A percentile compares a stretch with the other conserved stretches of the same genome.
These are phyloP conservation scores for Lasioglossum vierecki DNA, from an alignment of 2,888 invertebrate genomes.

Conservation along the genomic window DNA sequence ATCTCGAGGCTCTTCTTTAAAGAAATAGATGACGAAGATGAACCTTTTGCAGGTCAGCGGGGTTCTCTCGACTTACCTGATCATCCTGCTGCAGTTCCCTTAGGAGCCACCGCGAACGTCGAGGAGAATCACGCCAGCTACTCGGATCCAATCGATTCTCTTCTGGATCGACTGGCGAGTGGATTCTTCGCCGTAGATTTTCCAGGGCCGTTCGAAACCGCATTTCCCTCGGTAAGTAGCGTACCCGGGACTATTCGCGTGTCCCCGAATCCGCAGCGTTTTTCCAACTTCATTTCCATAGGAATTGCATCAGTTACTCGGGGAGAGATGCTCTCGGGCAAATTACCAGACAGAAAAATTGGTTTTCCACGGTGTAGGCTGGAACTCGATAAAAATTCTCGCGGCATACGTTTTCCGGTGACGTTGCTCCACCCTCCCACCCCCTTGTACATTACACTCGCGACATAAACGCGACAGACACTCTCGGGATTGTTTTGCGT, in stretches of 20 bases:
- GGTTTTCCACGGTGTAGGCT: background rate
- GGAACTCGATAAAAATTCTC: background rate
- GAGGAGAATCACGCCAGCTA: background rate
- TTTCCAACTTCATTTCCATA: constrained; percentile 51
- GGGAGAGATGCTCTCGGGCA: constrained; percentile 20
- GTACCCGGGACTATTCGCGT: constrained; percentile 4
- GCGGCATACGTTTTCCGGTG: background rate
- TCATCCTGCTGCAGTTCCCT: constrained; percentile 79
- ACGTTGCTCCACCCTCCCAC: background rate
- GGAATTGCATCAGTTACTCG: constrained; percentile 45
- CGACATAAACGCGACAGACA: background rate
- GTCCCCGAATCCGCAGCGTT: background rate
- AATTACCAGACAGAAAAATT: background rate
- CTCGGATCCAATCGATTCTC: background rate
- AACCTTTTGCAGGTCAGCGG: constrained; percentile 73
- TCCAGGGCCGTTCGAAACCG: constrained; percentile 38
- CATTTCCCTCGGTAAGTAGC: constrained; percentile 34
- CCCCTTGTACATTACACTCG: background rate
- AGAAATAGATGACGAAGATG: background rate
- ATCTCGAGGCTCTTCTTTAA: background rate
- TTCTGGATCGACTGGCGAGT: background rate
- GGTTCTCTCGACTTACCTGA: constrained; percentile 77
- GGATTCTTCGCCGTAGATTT: background rate
- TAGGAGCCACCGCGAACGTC: constrained; percentile 11
- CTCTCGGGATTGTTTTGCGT: background rate